Base-by-base conservation (phyloP, 2,113 vertebrate species). In the Lates calcarifer region DNA sequence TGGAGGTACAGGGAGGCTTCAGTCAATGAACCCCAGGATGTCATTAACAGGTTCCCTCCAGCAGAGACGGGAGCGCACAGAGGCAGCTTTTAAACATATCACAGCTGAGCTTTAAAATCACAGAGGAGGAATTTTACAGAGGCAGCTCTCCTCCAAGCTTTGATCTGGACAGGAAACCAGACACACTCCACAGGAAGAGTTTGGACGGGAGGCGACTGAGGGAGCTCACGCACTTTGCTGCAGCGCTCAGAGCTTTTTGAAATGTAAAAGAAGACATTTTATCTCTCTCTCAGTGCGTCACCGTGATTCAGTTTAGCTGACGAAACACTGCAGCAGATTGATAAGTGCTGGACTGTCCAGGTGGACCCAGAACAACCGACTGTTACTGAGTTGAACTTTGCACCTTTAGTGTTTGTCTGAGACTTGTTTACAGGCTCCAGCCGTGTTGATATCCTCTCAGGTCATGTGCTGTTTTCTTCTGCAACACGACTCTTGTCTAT, bases 401-500 rank as follows among this genome's bases (percentile, higher is more conserved):
- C 45, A n/a, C 60, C 17, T 41, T 69, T 29, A 31, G 37, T 83
- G 57, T 64, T 74, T 2, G 18, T 86, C 51, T n/a, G 26, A 68
- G 6, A 5, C 24, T 65, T 82, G 75, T 84, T 79, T 74, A 60
- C 61, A 39, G 1, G 26, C 58, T 81, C 26, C 9, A 8, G 62
- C 12, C 13, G 12, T 77, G 70, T 49, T 56, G 55, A 68, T 82
- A 63, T 78, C 45, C 89, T 85, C 75, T 35, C 70, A 58, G 56
- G 72, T 89, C 89, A 89, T 80, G 81, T 83, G 84, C 73, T 92
- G 78, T 85, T 89, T 91, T 81, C 49, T 81, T 51, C 84, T 85
- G 91, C 66, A 94, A 94, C 78, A 82, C 74, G 86, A 94, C 28
- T 65, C 89, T 71, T 62, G 74, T 93, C 93, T 95, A 95, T 94